A percentile compares a stretch with the other conserved stretches of the same genome.
phyloP scores from a whole-genome alignment of 1,140 invertebrate species.

The Monochamus saltuarius region DNA sequence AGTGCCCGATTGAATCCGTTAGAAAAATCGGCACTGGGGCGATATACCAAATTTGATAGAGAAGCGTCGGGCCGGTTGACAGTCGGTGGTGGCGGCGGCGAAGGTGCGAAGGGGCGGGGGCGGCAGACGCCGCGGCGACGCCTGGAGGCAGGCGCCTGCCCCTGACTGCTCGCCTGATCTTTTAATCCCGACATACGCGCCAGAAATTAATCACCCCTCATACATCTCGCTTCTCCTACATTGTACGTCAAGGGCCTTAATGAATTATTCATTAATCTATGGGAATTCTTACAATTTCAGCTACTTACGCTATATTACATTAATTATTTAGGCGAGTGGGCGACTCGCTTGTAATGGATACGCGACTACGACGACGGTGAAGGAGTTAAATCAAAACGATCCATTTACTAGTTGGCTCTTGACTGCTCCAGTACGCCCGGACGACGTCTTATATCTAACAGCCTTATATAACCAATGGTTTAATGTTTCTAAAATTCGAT shows the following conservation, averaged over 20 bases:
- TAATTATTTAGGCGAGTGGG: constrained; percentile 32
- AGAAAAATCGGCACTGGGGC: not conserved
- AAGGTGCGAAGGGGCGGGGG: constrained; percentile 25
- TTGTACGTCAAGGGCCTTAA: constrained; percentile 40
- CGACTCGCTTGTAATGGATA: constrained; percentile 5
- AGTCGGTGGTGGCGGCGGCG: constrained; percentile 18
- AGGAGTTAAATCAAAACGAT: too few relatives aligned
- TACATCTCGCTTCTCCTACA: constrained; percentile 32
- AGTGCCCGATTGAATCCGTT: not conserved
- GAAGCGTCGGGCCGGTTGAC: constrained; percentile 19
- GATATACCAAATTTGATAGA: constrained; percentile 12
- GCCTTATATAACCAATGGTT: too few relatives aligned
- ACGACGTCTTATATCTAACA: too few relatives aligned
- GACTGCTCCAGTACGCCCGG: too few relatives aligned
- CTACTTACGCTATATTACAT: constrained; percentile 30
- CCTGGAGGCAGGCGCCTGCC: constrained; percentile 40
- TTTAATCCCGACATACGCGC: constrained; percentile 49
- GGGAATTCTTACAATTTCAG: constrained; percentile 42
- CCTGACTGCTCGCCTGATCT: constrained; percentile 46
- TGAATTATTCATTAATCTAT: constrained; percentile 50
- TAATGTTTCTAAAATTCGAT: too few relatives aligned
- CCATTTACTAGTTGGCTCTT: too few relatives aligned
- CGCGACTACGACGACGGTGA: too few relatives aligned
- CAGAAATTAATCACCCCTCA: constrained; percentile 47
- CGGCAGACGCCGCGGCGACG: constrained; percentile 35